A percentile compares a stretch with the other conserved stretches of the same genome.
phyloP scores from a whole-genome alignment of 2,888 invertebrate genomes.

The Tinea pellionella region DNA sequence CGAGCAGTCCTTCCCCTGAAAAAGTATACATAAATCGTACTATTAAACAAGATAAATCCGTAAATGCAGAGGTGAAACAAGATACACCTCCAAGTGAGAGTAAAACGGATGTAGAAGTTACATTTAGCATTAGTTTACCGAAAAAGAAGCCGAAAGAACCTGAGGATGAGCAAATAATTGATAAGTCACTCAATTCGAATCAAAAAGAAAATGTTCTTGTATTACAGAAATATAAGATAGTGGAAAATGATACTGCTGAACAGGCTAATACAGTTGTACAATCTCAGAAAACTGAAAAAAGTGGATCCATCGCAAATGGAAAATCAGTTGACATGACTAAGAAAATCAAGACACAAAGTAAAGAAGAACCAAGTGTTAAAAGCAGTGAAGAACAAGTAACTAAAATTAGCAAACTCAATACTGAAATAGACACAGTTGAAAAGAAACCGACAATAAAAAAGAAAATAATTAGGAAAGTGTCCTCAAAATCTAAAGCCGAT shows the following conservation, averaged over 20 bases:
- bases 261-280: constrained; percentile 25
- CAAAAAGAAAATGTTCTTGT: constrained; percentile 20
- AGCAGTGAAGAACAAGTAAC: neutral
- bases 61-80: constrained; percentile 28
- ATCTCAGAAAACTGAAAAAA: constrained; percentile 28
- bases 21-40: constrained; percentile 41
- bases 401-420: constrained; percentile 22
- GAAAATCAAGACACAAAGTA: constrained; percentile 16
- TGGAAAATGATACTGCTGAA: constrained; percentile 26
- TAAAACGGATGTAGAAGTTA: constrained; percentile 54
- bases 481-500: constrained; percentile 58
- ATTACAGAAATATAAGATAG: constrained; percentile 49
- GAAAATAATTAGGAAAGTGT: constrained; percentile 56
- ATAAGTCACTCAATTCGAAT: neutral
- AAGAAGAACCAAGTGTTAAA: constrained; percentile 37
- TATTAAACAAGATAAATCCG: constrained; percentile 34
- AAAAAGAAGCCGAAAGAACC: constrained; percentile 34
- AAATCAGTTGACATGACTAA: constrained; percentile 6
- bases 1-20: constrained; percentile 52
- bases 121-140: constrained; percentile 57
- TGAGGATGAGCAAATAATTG: neutral
- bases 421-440: constrained; percentile 36
- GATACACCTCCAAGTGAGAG: constrained; percentile 25
- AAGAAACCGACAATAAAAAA: constrained; percentile 57
- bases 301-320: constrained; percentile 31